Evolutionary conservation across 2,797 vertebrate species (phyloP).

Genomic region (Sciurus carolinensis): DNA sequence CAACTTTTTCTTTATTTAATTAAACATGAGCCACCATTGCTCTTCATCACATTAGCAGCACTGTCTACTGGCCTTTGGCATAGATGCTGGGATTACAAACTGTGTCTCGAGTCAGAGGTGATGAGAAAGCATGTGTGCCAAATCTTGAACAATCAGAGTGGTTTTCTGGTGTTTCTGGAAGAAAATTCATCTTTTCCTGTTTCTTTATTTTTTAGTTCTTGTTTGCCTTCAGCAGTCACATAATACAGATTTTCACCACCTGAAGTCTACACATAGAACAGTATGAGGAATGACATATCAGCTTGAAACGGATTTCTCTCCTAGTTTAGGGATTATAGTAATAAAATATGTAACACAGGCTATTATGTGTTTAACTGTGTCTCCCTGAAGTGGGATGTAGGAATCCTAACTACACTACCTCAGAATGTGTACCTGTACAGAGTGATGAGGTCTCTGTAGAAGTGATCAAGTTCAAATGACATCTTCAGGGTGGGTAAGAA

Average conservation of each 20-base stretch:
- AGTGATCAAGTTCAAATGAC: neutral
- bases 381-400: neutral
- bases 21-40: slow-evolving; percentile 14
- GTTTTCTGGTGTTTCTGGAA: slow-evolving; percentile 74
- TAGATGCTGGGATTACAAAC: slow-evolving; percentile 38
- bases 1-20: slow-evolving; percentile 46
- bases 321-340: neutral
- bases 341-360: slow-evolving; percentile 12
- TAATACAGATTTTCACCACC: slow-evolving; percentile 72
- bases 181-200: slow-evolving; percentile 50
- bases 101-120: slow-evolving; percentile 71
- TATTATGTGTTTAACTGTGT: neutral
- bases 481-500: neutral
- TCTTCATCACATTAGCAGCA: slow-evolving; percentile 13
- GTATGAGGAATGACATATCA: slow-evolving; percentile 41
- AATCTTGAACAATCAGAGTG: slow-evolving; percentile 72
- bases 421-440: neutral
- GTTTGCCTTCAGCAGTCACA: slow-evolving; percentile 67
- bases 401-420: neutral
- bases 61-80: slow-evolving; percentile 23
- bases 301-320: slow-evolving; percentile 41
- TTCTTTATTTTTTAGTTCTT: slow-evolving; percentile 71
- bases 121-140: slow-evolving; percentile 49
- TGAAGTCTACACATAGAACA: slow-evolving; percentile 58
- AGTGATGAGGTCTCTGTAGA: neutral